phyloP scores from a whole-genome alignment of 2,888 invertebrate species.

The Troglohyphantes excavatus region DNA sequence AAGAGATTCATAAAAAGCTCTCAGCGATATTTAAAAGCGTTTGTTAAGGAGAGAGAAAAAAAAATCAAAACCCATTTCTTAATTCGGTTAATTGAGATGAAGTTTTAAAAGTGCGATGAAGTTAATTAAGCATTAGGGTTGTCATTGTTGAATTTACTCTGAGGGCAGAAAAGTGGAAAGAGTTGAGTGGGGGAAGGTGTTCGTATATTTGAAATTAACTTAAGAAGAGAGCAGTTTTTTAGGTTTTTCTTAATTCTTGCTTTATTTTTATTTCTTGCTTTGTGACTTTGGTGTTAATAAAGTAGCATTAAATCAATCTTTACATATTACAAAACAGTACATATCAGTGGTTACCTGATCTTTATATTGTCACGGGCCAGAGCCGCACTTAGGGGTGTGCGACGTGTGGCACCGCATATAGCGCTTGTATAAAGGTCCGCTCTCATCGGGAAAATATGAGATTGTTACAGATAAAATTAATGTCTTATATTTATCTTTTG shows the following conservation, averaged over 20 bases:
- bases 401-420: no score
- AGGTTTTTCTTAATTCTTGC: not conserved
- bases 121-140: slow-evolving; percentile 70
- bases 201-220: slow-evolving; percentile 17
- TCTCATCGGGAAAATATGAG: no score
- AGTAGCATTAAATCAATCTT: no score
- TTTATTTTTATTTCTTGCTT: no score
- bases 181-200: not conserved
- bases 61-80: slow-evolving; percentile 47
- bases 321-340: no score
- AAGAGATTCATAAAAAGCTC: not conserved
- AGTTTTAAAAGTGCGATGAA: slow-evolving; percentile 50
- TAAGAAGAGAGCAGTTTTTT: not conserved
- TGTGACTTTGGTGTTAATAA: no score
- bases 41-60: slow-evolving; percentile 38
- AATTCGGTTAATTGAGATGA: slow-evolving; percentile 64
- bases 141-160: slow-evolving; percentile 67
- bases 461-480: no score
- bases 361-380: no score
- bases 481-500: no score
- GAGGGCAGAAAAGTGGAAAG: slow-evolving; percentile 20
- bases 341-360: no score
- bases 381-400: no score
- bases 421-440: no score
- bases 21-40: slow-evolving; percentile 43